Percentiles rank a stretch among this genome's conserved stretches.
phyloP scores from a whole-genome alignment of 2,888 invertebrate species.

The Sthenelais limicola region DNA sequence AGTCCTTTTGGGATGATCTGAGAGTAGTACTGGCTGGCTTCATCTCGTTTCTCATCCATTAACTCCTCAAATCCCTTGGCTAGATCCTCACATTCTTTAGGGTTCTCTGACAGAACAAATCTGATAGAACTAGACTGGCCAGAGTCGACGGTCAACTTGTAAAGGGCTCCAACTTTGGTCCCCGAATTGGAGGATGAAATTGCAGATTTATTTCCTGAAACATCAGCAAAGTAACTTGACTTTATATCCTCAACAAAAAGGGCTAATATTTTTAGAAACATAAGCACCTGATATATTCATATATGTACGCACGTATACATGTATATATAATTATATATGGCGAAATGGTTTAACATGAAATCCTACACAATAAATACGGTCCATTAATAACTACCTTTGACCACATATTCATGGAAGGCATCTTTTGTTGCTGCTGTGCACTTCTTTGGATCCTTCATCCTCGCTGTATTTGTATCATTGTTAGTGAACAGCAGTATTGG shows the following conservation, averaged over 20 bases:
- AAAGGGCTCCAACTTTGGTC: conserved; percentile 67
- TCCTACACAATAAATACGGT: too few relatives aligned
- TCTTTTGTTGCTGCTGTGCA: conserved; percentile 56
- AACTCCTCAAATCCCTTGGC: conserved; percentile 35
- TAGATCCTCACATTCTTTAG: conserved; percentile 53
- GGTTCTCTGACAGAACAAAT: conserved; percentile 57
- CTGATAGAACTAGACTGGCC: conserved; percentile 59
- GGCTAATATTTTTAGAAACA: too few relatives aligned
- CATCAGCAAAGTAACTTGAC: neutral
- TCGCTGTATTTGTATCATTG: conserved; percentile 65
- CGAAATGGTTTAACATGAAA: too few relatives aligned
- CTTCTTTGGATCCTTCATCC: conserved; percentile 1
- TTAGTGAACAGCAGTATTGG: conserved; percentile 67
- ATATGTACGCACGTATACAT: too few relatives aligned
- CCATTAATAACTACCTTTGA: conserved; percentile 54
- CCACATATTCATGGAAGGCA: conserved; percentile 63
- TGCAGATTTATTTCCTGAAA: neutral
- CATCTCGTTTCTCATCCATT: neutral
- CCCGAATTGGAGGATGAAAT: conserved; percentile 47
- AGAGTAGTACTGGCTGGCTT: neutral
- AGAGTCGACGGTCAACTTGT: conserved; percentile 58
- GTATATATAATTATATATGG: too few relatives aligned
- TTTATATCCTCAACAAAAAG: too few relatives aligned
- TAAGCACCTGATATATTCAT: too few relatives aligned
- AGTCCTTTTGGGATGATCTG: conserved; percentile 12